These are phyloP conservation scores for Lissonota sp. DNA, from an alignment of 2,888 invertebrate genomes.

Conservation along the genomic window DNA sequence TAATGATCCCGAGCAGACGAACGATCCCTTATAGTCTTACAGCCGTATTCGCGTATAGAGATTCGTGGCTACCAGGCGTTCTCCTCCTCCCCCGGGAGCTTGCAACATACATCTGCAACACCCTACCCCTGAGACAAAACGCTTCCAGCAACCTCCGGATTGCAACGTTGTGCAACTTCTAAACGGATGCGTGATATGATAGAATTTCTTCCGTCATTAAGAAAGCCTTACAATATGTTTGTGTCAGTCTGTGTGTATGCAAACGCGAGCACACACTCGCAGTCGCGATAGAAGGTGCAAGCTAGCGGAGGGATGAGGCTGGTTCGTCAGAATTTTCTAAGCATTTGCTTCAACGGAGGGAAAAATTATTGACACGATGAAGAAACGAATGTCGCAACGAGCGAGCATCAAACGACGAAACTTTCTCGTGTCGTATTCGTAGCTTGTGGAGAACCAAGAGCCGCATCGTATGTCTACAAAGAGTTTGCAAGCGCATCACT, in stretches of 20 bases:
- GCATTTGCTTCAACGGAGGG: conserved; percentile 57
- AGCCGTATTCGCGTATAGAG: conserved; percentile 37
- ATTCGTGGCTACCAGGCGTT: conserved; percentile 47
- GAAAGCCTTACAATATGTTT: conserved; percentile 80
- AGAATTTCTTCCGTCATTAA: conserved; percentile 84
- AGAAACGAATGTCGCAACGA: conserved; percentile 50
- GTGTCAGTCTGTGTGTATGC: background rate
- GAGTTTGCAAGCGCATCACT: conserved; percentile 45
- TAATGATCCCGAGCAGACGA: conserved; percentile 62
- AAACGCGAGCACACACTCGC: conserved; percentile 3
- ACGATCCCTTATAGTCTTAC: conserved; percentile 60
- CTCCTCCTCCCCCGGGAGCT: conserved; percentile 15
- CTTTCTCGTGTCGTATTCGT: conserved; percentile 37
- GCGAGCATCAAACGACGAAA: conserved; percentile 54
- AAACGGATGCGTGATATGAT: conserved; percentile 82
- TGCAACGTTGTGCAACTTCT: conserved; percentile 72
- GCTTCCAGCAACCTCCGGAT: conserved; percentile 71
- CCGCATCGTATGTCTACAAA: conserved; percentile 60
- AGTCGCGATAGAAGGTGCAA: conserved; percentile 54
- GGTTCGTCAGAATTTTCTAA: conserved; percentile 63
- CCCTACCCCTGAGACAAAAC: conserved; percentile 75
- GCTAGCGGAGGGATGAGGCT: conserved; percentile 17
- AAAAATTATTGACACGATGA: conserved; percentile 65
- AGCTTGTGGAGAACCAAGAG: conserved; percentile 50
- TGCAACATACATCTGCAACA: conserved; percentile 59